Percentiles rank a stretch among this genome's conserved stretches.
These are phyloP conservation scores for Drosophila trichaetosa DNA, from an alignment of 2,888 invertebrate species.

Conservation along the genomic window DNA sequence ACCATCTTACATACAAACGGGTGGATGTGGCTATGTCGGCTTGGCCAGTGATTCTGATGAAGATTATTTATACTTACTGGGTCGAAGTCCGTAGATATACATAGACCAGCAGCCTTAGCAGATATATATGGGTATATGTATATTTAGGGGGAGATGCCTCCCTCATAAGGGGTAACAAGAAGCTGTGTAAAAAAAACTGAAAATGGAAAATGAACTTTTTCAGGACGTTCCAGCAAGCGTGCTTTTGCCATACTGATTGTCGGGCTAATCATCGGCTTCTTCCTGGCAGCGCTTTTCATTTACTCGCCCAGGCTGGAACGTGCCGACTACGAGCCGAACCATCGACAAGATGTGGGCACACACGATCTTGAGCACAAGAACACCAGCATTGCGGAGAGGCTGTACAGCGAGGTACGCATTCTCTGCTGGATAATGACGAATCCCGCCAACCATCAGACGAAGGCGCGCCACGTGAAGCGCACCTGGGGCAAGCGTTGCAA, in stretches of 20 bases:
- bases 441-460: not conserved
- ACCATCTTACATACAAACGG: no score
- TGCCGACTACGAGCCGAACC: not conserved
- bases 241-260: not conserved
- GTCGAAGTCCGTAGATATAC: no score
- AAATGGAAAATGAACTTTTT: not conserved
- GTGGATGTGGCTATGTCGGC: no score
- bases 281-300: not conserved
- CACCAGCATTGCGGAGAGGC: not conserved
- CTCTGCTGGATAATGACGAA: conserved; percentile 28
- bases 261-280: not conserved
- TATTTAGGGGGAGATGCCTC: no score
- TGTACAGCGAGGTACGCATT: conserved; percentile 12
- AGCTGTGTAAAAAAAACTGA: not conserved
- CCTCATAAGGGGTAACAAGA: not conserved
- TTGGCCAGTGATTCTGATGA: no score
- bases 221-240: not conserved
- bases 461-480: conserved; percentile 20
- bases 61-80: no score
- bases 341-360: not conserved
- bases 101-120: no score
- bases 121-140: no score
- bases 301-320: not conserved
- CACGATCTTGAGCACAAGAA: not conserved
- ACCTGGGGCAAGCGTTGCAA: conserved; percentile 36